Conservation (phyloP, 2,113 vertebrate genomes). For the Osmerus eperlanus region DNA sequence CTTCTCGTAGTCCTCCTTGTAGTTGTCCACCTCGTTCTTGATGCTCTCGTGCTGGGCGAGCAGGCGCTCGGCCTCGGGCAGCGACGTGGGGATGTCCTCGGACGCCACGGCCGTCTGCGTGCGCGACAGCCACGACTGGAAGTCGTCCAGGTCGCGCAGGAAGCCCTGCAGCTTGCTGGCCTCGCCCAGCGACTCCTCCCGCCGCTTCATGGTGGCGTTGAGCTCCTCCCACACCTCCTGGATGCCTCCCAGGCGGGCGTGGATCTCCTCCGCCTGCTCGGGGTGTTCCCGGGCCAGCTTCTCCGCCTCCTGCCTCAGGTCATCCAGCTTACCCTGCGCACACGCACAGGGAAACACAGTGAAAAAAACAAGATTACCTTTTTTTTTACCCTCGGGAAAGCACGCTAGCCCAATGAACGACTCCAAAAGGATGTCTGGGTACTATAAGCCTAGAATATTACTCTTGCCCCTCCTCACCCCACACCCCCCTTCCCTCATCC, state of each 20-base stretch:
- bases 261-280: slow-evolving; percentile 74
- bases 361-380: not conserved
- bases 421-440: not conserved
- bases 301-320: slow-evolving; percentile 77
- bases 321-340: slow-evolving; percentile 78
- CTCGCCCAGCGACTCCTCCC: slow-evolving; percentile 88
- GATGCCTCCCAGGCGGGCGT: slow-evolving; percentile 70
- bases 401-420: not conserved
- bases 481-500: not conserved
- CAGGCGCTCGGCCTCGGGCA: slow-evolving; percentile 83
- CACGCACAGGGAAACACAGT: slow-evolving; percentile 1
- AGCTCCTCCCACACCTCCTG: slow-evolving; percentile 87
- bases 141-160: slow-evolving; percentile 87
- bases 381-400: not conserved
- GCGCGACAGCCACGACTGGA: slow-evolving; percentile 90
- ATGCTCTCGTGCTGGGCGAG: slow-evolving; percentile 85
- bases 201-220: slow-evolving; percentile 78
- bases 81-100: slow-evolving; percentile 84
- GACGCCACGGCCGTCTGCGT: slow-evolving; percentile 89
- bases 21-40: slow-evolving; percentile 89
- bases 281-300: slow-evolving; percentile 79
- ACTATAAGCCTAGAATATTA: no score
- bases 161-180: slow-evolving; percentile 90
- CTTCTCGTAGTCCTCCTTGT: slow-evolving; percentile 83
- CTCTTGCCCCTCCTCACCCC: not conserved